Evolutionary conservation across 1,140 invertebrate genomes (phyloP).

Genomic region (Cardiocondyla obscurior): DNA sequence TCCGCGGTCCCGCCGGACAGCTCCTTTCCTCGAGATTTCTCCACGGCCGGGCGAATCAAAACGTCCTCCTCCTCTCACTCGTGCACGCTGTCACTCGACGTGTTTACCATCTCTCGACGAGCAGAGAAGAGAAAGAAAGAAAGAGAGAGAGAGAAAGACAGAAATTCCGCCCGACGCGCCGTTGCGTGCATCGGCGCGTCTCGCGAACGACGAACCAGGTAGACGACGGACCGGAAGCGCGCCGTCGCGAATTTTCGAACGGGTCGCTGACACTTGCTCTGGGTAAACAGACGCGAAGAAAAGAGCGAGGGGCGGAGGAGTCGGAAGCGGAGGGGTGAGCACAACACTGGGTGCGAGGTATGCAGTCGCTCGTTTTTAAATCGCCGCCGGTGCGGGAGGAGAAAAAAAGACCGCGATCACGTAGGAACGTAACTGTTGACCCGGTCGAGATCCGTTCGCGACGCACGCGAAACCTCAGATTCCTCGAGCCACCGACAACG

Average conservation of each 20-base stretch:
- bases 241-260: neutral
- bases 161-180: neutral
- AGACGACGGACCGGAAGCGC: neutral
- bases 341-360: neutral
- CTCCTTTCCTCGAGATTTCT: neutral
- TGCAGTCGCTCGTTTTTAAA: conserved; percentile 47
- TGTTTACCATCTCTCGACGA: conserved; percentile 65
- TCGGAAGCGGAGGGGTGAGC: neutral
- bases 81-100: conserved; percentile 70
- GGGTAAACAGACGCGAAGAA: conserved; percentile 52
- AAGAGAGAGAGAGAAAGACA: neutral
- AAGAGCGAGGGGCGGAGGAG: neutral
- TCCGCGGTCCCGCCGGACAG: conserved; percentile 14
- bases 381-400: conserved; percentile 8
- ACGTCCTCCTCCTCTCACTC: conserved; percentile 46
- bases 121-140: neutral
- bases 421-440: neutral
- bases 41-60: conserved; percentile 6
- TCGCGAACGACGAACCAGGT: neutral
- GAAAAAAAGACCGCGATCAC: neutral
- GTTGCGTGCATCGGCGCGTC: conserved; percentile 24
- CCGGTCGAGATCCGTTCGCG: neutral
- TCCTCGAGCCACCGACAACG: neutral
- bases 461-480: neutral
- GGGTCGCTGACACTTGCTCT: neutral